Evolutionary conservation across 1,140 invertebrate genomes (phyloP), one percentile per base, ranked within the genome.

Genomic region (Drosophila simulans): DNA sequence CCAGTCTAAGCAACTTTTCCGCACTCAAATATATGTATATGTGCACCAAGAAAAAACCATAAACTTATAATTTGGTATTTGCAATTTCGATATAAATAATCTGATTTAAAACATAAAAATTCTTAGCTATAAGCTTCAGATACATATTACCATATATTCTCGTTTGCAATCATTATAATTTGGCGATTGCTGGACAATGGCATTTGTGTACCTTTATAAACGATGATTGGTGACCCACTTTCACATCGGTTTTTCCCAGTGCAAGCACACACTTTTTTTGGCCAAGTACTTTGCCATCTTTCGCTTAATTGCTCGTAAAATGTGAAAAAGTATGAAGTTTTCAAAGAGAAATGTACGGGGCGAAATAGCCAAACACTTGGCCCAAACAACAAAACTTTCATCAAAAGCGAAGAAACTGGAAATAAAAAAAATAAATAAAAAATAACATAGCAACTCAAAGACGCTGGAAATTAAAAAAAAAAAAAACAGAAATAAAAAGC

Each of bases 301-400:
- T 82, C 70, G 64, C 75, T 81, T 86, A 86, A 86, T 86, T 86
- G 83, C 83, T 88, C 79, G 83, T 86, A 86, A 86, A 86, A 86
- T 86, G 78, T 79, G 64, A 55, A 78, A 81, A 64, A 78, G 72
- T 68, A 69, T 17, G 22, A 70, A 70, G 34, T 70, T 70, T 48
- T 57, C 52, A 68, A 70, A 69, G 43, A 25, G 65, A 64, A 68
- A 31, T 31, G 42, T 49, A 15, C 27, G 40, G 37, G 1, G 17
- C 57, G 11, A 51, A 56, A 65, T 51, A 51, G 60, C 48, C 63
- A 63, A 69, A 70, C 59, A 60, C 60, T 68, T 51, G 60, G 55
- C 34, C 55, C 73, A 65, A 71, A 80, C 65, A 77, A 45, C 22
- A 54, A 81, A 80, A 55, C 39, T 77, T 81, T 69, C 53, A 48